These are phyloP conservation scores for Acanthaster planci DNA, from an alignment of 35 echinoderm and acorn worm genomes.

Conservation along the genomic window DNA sequence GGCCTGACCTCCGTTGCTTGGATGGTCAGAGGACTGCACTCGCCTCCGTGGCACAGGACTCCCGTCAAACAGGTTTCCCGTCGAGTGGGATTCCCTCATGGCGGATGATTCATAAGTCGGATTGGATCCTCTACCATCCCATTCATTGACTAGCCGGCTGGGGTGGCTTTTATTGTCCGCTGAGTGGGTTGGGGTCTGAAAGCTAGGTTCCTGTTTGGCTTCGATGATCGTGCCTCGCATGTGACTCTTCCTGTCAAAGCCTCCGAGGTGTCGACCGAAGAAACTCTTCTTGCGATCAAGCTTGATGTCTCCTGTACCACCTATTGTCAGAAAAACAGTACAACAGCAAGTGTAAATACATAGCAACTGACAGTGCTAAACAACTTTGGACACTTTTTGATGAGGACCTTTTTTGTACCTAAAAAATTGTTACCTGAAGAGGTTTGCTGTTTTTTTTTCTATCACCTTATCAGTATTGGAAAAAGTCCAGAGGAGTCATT, in stretches of 20 bases:
- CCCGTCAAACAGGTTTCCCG: constrained; percentile 81
- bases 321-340: constrained; percentile 4
- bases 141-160: constrained; percentile 78
- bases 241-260: constrained; percentile 73
- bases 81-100: constrained; percentile 70
- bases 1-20: background rate
- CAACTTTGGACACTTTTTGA: background rate
- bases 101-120: constrained; percentile 48
- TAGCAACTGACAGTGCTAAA: background rate
- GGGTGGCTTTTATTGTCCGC: constrained; percentile 52
- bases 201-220: constrained; percentile 38
- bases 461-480: no score
- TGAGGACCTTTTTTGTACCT: background rate
- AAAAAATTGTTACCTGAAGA: background rate
- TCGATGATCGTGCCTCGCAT: constrained; percentile 81
- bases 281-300: constrained; percentile 98
- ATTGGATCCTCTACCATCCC: constrained; percentile 81
- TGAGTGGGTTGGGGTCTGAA: constrained; percentile 17
- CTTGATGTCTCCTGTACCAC: constrained; percentile 54
- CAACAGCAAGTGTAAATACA: background rate
- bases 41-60: constrained; percentile 22
- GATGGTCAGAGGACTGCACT: constrained; percentile 27
- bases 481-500: no score
- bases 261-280: constrained; percentile 82
- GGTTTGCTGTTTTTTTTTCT: background rate